Evolutionary conservation across 2,113 vertebrate genomes (phyloP), one percentile per base, ranked within the genome.

Genomic region (Mirounga angustirostris): DNA sequence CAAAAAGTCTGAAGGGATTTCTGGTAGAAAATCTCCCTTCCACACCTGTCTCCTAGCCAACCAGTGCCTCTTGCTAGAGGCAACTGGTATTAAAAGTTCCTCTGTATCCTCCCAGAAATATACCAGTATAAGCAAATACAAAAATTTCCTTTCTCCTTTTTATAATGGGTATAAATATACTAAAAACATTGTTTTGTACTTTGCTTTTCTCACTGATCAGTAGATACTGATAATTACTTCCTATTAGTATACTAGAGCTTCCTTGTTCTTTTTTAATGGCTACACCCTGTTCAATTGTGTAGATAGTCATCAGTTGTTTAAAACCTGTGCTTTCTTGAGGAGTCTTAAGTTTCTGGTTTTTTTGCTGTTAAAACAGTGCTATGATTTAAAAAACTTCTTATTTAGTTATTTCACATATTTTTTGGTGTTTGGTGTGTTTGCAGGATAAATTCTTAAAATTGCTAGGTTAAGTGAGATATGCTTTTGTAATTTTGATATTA

Each of bases 371-470:
- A 16, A 96, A 69, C 24, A 87, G 33, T 79, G 58, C 22, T 89
- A 12, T 74, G 78, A 46, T 88, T 43, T 74, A 95, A 89, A 63
- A 63, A 59, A 33, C 6, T 86, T 61, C 6, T 89, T 92, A 18
- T 6, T 80, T 84, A 74, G 26, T 91, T 4, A 85, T 78, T 96
- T 95, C 78, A 94, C 54, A 59, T 52, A 19, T 74, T 83, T 94
- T 67, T 67, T 67, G 63, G 63, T 67, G 30, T 73, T 43, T n/a
- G 30, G 28, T 10, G 7, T 78, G 71, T 96, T 93, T 97, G 26
- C 16, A 97, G 46, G 43, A 50, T 97, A 97, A 89, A 73, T 81
- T 95, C 22, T 96, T 95, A 83, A 26, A 96, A 92, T 79, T 85
- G 24, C 33, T 92, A 89, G 43, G n/a, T 93, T 87, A 96, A 69